Evolutionary conservation across 2,113 vertebrate genomes (phyloP).

Genomic region (Alosa alosa): DNA sequence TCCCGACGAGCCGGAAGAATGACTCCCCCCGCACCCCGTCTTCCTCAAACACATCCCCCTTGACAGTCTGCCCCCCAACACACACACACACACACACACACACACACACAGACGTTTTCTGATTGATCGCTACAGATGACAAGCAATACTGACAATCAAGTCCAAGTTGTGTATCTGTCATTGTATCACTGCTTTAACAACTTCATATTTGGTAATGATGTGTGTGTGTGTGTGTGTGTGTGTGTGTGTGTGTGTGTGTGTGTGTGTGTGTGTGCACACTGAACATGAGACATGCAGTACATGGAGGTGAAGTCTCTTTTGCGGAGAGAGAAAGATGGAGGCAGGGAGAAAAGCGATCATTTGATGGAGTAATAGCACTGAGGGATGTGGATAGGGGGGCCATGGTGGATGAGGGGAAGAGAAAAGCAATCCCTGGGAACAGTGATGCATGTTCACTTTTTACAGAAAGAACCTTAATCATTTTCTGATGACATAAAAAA

Average conservation of each 20-base stretch:
- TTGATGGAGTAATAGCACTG: neutral
- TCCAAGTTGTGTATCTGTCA: conserved; percentile 1
- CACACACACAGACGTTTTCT: conserved; percentile 33
- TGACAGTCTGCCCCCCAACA: conserved; percentile 39
- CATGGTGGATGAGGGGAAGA: neutral
- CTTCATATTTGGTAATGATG: neutral
- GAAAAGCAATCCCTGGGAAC: neutral
- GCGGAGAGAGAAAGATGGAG: neutral
- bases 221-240: conserved; percentile 1
- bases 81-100: conserved; percentile 24
- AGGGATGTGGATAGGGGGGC: neutral
- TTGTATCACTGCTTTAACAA: neutral
- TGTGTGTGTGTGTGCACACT: neutral
- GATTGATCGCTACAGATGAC: conserved; percentile 43
- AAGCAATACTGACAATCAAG: conserved; percentile 22
- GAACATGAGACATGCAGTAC: neutral
- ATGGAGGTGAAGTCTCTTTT: neutral
- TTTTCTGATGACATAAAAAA: neutral
- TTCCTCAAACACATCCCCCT: conserved; percentile 8
- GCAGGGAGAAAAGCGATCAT: neutral
- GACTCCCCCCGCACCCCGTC: neutral
- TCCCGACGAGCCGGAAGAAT: conserved; percentile 37
- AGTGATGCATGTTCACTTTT: conserved; percentile 7
- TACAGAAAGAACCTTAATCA: neutral
- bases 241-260: neutral